Base-by-base conservation (phyloP, 2,113 vertebrate species). In the Poeciliopsis retropinna region DNA sequence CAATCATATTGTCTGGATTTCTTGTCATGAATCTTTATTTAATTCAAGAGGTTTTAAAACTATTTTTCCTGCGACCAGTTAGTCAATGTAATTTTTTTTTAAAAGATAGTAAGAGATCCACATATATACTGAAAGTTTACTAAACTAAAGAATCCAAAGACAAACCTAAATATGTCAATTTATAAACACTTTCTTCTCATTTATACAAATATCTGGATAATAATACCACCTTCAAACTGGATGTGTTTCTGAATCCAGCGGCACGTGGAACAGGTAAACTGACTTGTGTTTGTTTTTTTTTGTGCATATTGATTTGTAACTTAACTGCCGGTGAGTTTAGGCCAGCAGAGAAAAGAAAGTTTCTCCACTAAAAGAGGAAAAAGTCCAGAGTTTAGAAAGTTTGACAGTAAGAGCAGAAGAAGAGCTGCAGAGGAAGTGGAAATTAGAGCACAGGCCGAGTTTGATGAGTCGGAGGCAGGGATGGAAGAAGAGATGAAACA, bases 401-500 rank as follows among this genome's bases (percentile, higher is more conserved):
- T 78, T 70, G 37, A 60, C 25, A 9, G 28, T 3, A 61, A 64
- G 51, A 74, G 15, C 0, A 29, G 54, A 64, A 69, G 29, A 4
- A 30, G 60, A 29, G 34, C 39, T 29, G 66, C 39, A 22, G 64
- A 41, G 57, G 51, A 30, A 61, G 76, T 27, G 63, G 51, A 69
- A 79, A 83, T 64, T 69, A 79, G 80, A 71, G 80, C 67, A 17
- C 12, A 71, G 72, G 67, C 31, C 1, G 27, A 34, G 70, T 77
- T 67, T 77, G 80, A 85, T 75, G 75, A 72, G 65, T 64, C 68
- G 68, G 70, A 82, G 75, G 34, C 15, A 30, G 39, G 28, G 75
- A 76, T 67, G 81, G 70, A 79, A 64, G 77, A 29, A 5, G 70
- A 76, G 84, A 84, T 90, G 76, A 90, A 88, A 81, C 74, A 70